Evolutionary conservation across 1,140 invertebrate species (phyloP).

Genomic region (Leptopilina boulardi): DNA sequence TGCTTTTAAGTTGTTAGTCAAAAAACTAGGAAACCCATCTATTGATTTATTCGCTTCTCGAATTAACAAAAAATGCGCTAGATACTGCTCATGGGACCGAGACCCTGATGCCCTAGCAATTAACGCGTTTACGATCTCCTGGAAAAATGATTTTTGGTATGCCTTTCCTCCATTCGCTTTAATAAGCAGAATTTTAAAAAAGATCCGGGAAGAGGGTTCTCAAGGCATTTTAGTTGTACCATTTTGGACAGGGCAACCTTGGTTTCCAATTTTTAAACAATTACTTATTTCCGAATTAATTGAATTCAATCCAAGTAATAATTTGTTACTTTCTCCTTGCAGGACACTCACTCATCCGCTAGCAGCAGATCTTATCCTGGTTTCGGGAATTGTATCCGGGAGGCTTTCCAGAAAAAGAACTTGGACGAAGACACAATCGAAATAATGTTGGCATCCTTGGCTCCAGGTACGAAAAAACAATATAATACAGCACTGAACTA

Average conservation of each 20-base stretch:
- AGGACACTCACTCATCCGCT: conserved; percentile 6
- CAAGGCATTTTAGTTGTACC: conserved; percentile 57
- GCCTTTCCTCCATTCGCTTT: conserved; percentile 57
- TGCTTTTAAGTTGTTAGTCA: conserved; percentile 6
- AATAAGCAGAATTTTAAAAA: conserved; percentile 50
- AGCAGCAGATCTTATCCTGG: not conserved
- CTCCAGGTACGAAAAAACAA: conserved; percentile 41
- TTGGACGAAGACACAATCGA: conserved; percentile 38
- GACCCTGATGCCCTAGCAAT: no score
- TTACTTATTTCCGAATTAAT: not conserved
- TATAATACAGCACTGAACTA: conserved; percentile 40
- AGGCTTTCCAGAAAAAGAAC: conserved; percentile 29
- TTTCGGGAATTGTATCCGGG: conserved; percentile 15
- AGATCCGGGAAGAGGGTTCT: conserved; percentile 53
- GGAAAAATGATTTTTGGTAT: not conserved
- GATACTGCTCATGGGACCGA: not conserved
- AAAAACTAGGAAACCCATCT: not conserved
- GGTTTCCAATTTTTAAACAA: conserved; percentile 54
- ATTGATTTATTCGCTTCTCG: not conserved
- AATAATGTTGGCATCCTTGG: conserved; percentile 38
- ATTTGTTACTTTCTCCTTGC: conserved; percentile 28
- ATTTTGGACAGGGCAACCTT: no score
- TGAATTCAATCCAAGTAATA: not conserved
- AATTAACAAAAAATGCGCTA: not conserved
- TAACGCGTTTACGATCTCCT: not conserved